Conservation (phyloP, 1,140 invertebrate genomes). For the Anastrepha obliqua region DNA sequence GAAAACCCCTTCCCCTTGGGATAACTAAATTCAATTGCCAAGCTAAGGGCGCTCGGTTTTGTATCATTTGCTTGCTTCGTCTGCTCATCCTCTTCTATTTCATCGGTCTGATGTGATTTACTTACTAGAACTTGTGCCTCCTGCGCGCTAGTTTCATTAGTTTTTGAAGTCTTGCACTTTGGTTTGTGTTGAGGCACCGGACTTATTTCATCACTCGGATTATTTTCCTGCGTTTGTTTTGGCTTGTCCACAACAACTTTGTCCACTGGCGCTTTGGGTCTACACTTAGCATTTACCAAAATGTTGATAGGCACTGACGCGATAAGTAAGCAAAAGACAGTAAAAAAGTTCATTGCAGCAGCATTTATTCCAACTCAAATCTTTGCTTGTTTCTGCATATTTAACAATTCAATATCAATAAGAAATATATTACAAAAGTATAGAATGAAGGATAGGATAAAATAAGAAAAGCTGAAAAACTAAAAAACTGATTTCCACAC, state of each 20-base stretch:
- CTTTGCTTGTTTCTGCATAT: neutral
- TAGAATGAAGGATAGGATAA: neutral
- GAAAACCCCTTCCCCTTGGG: neutral
- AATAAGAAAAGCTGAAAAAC: neutral
- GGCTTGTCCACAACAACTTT: neutral
- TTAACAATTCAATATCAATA: neutral
- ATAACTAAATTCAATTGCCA: neutral
- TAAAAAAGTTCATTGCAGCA: slow-evolving; percentile 20
- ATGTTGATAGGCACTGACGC: neutral
- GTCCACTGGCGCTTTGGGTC: neutral
- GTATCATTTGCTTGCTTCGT: neutral
- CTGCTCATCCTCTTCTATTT: neutral
- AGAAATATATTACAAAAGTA: neutral
- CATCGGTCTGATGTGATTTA: neutral
- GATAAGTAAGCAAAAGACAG: neutral
- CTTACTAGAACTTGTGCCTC: neutral
- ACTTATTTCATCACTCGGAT: neutral
- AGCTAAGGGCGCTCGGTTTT: neutral
- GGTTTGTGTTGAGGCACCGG: neutral
- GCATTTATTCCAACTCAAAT: neutral
- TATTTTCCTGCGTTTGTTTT: neutral
- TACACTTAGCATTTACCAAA: neutral
- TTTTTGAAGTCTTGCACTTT: neutral
- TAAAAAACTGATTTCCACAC: no score
- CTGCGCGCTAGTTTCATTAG: neutral